These are phyloP conservation scores for Caenorhabditis sp. DNA, from an alignment of 2,888 invertebrate species.

Conservation along the genomic window DNA sequence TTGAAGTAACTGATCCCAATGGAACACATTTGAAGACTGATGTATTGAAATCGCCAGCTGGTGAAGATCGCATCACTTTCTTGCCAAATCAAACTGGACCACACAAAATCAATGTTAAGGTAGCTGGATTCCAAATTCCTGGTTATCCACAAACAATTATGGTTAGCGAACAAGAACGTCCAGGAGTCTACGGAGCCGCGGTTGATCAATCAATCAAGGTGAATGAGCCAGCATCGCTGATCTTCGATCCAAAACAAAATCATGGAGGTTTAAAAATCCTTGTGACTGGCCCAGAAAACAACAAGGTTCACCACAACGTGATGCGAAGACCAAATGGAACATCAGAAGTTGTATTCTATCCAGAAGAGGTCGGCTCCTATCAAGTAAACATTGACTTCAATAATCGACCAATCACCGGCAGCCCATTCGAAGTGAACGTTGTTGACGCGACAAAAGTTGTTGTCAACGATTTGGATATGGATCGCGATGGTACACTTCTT, in stretches of 20 bases:
- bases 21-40: slow-evolving; percentile 62
- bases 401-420: slow-evolving; percentile 77
- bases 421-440: slow-evolving; percentile 63
- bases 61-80: slow-evolving; percentile 65
- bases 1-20: slow-evolving; percentile 66
- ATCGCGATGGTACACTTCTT: slow-evolving; percentile 63
- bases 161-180: slow-evolving; percentile 65
- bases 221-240: slow-evolving; percentile 74
- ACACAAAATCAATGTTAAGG: slow-evolving; percentile 63
- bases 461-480: slow-evolving; percentile 55
- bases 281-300: slow-evolving; percentile 51
- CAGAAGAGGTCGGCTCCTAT: slow-evolving; percentile 62
- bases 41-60: slow-evolving; percentile 52
- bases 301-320: slow-evolving; percentile 63
- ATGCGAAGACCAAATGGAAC: slow-evolving; percentile 59
- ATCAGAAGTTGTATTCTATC: slow-evolving; percentile 66
- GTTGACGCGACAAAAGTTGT: slow-evolving; percentile 68
- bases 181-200: slow-evolving; percentile 74
- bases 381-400: slow-evolving; percentile 67
- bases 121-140: slow-evolving; percentile 68
- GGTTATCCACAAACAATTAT: slow-evolving; percentile 59
- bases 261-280: slow-evolving; percentile 69
- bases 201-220: slow-evolving; percentile 71
- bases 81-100: slow-evolving; percentile 65
- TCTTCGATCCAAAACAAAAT: slow-evolving; percentile 73